Percentiles rank a stretch among this genome's conserved stretches.
Conservation (phyloP, 2,797 vertebrate species). For the Sternarchorhynchus goeldii region DNA sequence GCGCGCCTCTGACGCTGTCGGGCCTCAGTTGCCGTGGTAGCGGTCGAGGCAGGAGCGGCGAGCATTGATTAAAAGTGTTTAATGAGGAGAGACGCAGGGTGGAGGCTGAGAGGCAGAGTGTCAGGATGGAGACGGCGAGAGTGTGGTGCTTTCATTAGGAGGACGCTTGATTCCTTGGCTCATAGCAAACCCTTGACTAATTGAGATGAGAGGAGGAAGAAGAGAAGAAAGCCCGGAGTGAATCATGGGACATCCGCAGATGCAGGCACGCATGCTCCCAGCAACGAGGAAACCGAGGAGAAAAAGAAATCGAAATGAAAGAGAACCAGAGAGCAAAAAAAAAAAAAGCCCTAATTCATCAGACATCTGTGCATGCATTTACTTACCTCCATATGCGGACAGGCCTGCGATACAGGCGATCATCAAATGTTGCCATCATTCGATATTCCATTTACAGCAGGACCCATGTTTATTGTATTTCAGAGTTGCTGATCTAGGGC, state of each 20-base stretch:
- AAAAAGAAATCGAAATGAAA: conserved; percentile 5
- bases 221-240: conserved; percentile 13
- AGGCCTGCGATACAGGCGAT: conserved; percentile 8
- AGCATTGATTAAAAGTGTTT: conserved; percentile 28
- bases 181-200: conserved; percentile 28
- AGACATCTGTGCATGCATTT: conserved; percentile 48
- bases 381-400: conserved; percentile 34
- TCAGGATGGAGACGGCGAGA: conserved; percentile 11
- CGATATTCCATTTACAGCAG: conserved; percentile 57
- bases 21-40: conserved; percentile 34
- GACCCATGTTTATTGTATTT: too few relatives aligned
- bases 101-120: neutral
- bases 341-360: conserved; percentile 22
- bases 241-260: conserved; percentile 9
- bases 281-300: neutral
- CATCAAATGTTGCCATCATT: conserved; percentile 45
- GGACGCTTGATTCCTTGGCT: conserved; percentile 22
- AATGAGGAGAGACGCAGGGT: conserved; percentile 32
- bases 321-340: neutral
- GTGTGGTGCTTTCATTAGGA: conserved; percentile 32
- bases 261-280: neutral
- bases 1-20: neutral
- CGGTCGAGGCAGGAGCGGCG: neutral
- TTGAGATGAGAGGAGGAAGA: conserved; percentile 17
- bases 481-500: too few relatives aligned